phyloP scores from a whole-genome alignment of 2,113 vertebrate genomes.

The Theristicus caerulescens region DNA sequence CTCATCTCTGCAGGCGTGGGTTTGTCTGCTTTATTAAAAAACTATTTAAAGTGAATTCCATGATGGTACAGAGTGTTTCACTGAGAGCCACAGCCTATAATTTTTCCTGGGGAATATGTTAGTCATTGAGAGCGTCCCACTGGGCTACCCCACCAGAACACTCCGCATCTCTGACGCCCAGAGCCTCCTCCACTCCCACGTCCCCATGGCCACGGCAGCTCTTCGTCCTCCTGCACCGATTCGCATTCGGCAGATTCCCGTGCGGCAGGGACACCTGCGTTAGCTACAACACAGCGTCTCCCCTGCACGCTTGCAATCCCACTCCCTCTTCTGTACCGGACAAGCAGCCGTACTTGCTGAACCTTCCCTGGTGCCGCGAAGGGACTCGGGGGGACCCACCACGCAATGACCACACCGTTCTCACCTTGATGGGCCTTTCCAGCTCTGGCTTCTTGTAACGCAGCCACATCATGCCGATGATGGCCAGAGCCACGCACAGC shows the following conservation, averaged over 20 bases:
- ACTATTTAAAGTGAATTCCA: constrained; percentile 12
- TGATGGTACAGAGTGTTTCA: not conserved
- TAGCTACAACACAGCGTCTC: not conserved
- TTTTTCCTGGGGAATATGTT: not conserved
- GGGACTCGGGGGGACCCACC: not conserved
- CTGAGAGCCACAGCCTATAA: not conserved
- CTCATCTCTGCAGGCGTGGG: not conserved
- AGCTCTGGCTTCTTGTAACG: constrained; percentile 91
- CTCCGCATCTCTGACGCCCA: not conserved
- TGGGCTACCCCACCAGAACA: not conserved
- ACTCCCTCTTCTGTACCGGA: not conserved
- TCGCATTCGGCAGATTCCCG: not conserved
- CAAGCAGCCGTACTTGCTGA: not conserved
- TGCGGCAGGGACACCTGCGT: not conserved
- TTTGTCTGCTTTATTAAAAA: not conserved
- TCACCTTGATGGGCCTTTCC: constrained; percentile 94
- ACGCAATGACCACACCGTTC: not conserved
- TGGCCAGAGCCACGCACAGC: constrained; percentile 96
- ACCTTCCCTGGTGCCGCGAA: not conserved
- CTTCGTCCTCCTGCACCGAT: not conserved
- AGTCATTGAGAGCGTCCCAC: not conserved
- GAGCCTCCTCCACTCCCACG: not conserved
- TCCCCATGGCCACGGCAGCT: not conserved
- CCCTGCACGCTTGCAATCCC: not conserved
- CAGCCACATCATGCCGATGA: constrained; percentile 95